Percentiles rank a stretch among this genome's conserved stretches.
Conservation (phyloP, 35 echinoderm and acorn worm genomes). For the Apostichopus japonicus region DNA sequence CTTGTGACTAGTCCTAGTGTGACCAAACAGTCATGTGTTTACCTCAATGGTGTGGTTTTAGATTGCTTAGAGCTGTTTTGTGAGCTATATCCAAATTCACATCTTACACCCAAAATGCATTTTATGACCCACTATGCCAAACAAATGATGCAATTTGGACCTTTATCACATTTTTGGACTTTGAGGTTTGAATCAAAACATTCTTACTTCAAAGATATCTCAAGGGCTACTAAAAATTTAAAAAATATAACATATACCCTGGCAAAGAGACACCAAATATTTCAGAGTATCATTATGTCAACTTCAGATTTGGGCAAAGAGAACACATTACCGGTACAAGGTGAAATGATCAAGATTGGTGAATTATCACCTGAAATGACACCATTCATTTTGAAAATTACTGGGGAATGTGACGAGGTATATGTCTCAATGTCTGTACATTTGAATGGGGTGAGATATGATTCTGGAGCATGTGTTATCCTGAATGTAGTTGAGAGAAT, state of each 20-base stretch:
- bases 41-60: too few relatives aligned
- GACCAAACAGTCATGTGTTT: too few relatives aligned
- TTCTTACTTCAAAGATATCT: conserved; percentile 9
- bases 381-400: not conserved
- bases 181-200: conserved; percentile 44
- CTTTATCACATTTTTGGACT: not conserved
- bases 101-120: not conserved
- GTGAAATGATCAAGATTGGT: not conserved
- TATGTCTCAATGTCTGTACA: conserved; percentile 16
- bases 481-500: conserved; percentile 18
- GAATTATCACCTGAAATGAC: not conserved
- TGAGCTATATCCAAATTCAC: too few relatives aligned
- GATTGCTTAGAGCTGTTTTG: too few relatives aligned
- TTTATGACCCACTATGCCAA: conserved; percentile 32
- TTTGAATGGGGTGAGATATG: conserved; percentile 10
- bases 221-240: conserved; percentile 1
- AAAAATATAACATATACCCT: conserved; percentile 36
- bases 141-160: conserved; percentile 28
- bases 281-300: too few relatives aligned
- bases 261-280: too few relatives aligned
- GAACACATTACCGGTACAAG: not conserved
- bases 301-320: conserved; percentile 3
- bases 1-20: too few relatives aligned
- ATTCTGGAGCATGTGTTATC: conserved; percentile 25
- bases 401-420: not conserved